Evolutionary conservation across 2,797 vertebrate species (phyloP).

Genomic region (Percopsis omiscomaycus): DNA sequence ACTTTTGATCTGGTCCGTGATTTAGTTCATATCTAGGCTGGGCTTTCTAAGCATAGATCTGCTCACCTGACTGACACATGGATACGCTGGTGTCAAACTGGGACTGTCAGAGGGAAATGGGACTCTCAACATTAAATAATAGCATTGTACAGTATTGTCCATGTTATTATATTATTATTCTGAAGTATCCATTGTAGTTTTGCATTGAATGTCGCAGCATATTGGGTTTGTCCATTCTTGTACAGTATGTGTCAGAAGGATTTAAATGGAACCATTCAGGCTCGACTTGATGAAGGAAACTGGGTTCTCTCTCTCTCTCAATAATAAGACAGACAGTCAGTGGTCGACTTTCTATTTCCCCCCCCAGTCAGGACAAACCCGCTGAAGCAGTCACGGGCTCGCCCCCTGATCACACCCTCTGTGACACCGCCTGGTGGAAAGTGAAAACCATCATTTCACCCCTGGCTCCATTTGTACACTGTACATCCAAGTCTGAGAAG

Average conservation of each 20-base stretch:
- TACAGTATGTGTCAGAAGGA: neutral
- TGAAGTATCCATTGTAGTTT: constrained; percentile 5
- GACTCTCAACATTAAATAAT: constrained; percentile 2
- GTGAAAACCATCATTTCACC: constrained; percentile 8
- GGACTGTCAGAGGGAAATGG: constrained; percentile 18
- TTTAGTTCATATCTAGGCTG: constrained; percentile 6
- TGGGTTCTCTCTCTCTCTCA: constrained; percentile 27
- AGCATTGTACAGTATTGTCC: neutral
- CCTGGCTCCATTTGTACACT: constrained; percentile 11
- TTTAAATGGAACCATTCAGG: neutral
- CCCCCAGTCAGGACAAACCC: constrained; percentile 46
- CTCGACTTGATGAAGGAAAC: neutral
- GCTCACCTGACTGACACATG: constrained; percentile 14
- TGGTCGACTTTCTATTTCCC: constrained; percentile 67
- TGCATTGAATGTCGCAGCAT: constrained; percentile 2
- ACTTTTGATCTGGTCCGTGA: constrained; percentile 6
- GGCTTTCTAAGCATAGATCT: constrained; percentile 9
- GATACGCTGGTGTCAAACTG: constrained; percentile 8
- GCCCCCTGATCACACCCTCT: constrained; percentile 49
- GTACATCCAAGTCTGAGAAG: constrained; percentile 52
- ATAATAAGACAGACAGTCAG: constrained; percentile 68
- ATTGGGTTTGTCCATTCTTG: neutral
- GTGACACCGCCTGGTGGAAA: constrained; percentile 13
- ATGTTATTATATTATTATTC: neutral
- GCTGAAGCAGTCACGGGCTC: constrained; percentile 42